phyloP scores from a whole-genome alignment of 2,888 invertebrate genomes.

The Dryomyza anilis region DNA sequence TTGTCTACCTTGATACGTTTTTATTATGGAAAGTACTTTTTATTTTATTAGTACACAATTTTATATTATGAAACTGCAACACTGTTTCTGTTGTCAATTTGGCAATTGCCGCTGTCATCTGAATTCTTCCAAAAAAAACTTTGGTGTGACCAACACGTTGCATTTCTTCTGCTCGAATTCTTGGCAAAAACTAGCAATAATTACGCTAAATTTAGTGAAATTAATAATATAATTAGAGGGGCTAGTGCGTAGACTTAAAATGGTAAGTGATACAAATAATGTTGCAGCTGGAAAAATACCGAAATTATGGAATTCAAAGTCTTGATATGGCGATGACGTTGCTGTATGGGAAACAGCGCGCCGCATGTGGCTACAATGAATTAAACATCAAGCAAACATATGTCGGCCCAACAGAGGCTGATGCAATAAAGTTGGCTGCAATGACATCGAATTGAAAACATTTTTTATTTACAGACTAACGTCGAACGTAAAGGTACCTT shows the following conservation, averaged over 20 bases:
- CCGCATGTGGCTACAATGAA: too few species aligned
- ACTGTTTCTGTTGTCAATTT: too few species aligned
- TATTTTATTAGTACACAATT: too few species aligned
- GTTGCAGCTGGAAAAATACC: neutral
- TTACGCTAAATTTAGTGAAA: neutral
- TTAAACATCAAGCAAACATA: neutral
- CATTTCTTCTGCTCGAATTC: slow-evolving; percentile 16
- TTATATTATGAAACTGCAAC: too few species aligned
- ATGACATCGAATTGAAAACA: neutral
- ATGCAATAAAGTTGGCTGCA: too few species aligned
- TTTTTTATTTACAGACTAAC: slow-evolving; percentile 45
- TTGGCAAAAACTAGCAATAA: neutral
- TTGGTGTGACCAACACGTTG: slow-evolving; percentile 43
- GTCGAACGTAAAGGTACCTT: slow-evolving; percentile 89
- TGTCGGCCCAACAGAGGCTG: neutral
- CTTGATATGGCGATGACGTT: neutral
- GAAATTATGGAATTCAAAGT: too few species aligned
- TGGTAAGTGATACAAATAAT: neutral
- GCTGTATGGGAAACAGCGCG: neutral
- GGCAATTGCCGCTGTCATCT: neutral
- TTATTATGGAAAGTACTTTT: too few species aligned
- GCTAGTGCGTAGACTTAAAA: neutral
- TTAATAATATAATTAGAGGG: too few species aligned
- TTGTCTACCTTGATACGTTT: too few species aligned
- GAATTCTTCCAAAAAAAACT: neutral